These are phyloP conservation scores for roundworm (Caenorhabditis elegans) DNA, from an alignment of 1,140 invertebrate species.

Conservation along the genomic window WBcel235 BX284605.5:13048001-13048500, in stretches of 20 bases:
- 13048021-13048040: background rate
- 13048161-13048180: background rate
- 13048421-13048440: background rate
- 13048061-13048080: conserved; percentile 2
- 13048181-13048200: conserved; percentile 2
- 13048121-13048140: background rate
- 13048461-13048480: conserved; percentile 4
- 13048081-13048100: background rate
- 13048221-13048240: conserved; percentile 5
- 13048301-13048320: background rate
- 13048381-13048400: background rate
- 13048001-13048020: background rate
- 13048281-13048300: background rate
- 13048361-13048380: conserved; percentile 22
- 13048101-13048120: conserved; percentile 19
- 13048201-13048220: background rate
- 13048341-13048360: conserved; percentile 1
- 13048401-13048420: background rate
- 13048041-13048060: conserved; percentile 1
- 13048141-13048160: background rate
- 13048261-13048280: background rate
- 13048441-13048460: background rate
- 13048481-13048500: conserved; percentile 19
- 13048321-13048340: background rate
- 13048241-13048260: background rate